These are phyloP conservation scores for Tetheella fluctuosa DNA, from an alignment of 2,888 invertebrate species.

Conservation along the genomic window DNA sequence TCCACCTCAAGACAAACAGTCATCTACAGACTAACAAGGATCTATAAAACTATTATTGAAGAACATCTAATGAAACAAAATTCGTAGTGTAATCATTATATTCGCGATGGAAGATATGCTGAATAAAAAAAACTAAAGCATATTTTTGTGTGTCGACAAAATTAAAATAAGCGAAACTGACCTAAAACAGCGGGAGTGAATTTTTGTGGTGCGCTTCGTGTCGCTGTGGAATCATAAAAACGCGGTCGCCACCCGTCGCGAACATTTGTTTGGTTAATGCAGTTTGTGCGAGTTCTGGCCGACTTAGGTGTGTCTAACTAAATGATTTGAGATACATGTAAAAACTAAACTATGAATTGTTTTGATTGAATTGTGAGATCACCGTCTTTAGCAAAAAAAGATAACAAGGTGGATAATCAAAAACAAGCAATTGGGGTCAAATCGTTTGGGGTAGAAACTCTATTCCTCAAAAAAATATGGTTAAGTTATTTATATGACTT, in stretches of 20 bases:
- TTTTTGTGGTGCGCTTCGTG: slow-evolving; percentile 40
- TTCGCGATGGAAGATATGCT: too few species aligned
- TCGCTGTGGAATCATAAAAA: slow-evolving; percentile 34
- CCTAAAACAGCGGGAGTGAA: slow-evolving; percentile 51
- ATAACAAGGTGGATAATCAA: too few species aligned
- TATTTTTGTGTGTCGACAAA: background rate
- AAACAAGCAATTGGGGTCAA: too few species aligned
- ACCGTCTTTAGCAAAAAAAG: background rate
- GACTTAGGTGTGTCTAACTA: slow-evolving; percentile 17
- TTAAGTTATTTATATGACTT: too few species aligned
- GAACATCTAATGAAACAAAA: too few species aligned
- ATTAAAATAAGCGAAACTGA: slow-evolving; percentile 51
- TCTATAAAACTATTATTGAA: too few species aligned
- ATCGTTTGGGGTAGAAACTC: too few species aligned
- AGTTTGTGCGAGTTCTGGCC: slow-evolving; percentile 23
- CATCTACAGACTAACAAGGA: too few species aligned
- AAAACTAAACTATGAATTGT: background rate
- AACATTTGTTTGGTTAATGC: slow-evolving; percentile 34
- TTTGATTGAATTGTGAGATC: background rate
- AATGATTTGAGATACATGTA: background rate
- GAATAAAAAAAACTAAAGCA: too few species aligned
- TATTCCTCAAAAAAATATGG: too few species aligned
- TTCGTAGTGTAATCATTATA: too few species aligned
- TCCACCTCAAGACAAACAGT: too few species aligned
- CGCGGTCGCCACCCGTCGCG: slow-evolving; percentile 35